A percentile compares a stretch with the other conserved stretches of the same genome.
Conservation (phyloP, 2,888 invertebrate genomes). For the Acleris holmiana region DNA sequence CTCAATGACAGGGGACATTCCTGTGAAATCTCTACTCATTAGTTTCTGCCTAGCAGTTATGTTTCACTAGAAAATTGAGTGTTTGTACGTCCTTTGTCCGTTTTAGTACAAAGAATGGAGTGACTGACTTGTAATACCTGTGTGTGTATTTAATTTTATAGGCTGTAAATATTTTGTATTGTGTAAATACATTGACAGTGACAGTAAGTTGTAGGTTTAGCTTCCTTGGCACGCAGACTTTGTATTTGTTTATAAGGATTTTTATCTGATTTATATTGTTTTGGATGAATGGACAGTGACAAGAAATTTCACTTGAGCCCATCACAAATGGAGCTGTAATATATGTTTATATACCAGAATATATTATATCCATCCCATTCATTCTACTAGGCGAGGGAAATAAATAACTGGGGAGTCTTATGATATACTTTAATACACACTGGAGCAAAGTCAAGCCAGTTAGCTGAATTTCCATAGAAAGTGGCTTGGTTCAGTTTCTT, state of each 20-base stretch:
- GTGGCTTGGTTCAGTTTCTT: no score
- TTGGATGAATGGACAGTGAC: constrained; percentile 21
- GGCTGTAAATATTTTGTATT: constrained; percentile 75
- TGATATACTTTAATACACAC: no score
- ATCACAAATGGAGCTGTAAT: no score
- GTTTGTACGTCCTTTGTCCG: constrained; percentile 61
- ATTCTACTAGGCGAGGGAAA: no score
- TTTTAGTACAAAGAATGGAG: constrained; percentile 67
- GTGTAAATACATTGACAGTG: constrained; percentile 55
- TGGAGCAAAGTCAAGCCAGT: no score
- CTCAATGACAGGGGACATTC: constrained; percentile 66
- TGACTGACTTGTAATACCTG: constrained; percentile 48
- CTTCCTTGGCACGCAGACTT: constrained; percentile 34
- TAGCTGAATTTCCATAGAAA: no score
- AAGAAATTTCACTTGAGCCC: constrained; percentile 65
- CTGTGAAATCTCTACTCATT: constrained; percentile 43
- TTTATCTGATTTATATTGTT: constrained; percentile 27
- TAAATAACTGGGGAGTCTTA: no score
- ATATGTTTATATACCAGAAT: no score
- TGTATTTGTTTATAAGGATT: constrained; percentile 11
- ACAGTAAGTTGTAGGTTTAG: constrained; percentile 76
- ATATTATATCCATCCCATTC: no score
- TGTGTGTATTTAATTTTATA: constrained; percentile 57
- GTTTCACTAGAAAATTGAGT: constrained; percentile 51
- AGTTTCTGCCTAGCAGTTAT: constrained; percentile 41